Percentiles rank a stretch among this genome's conserved stretches.
Evolutionary conservation across 2,888 invertebrate species (phyloP).

Genomic region (Tolmerus cingulatus): DNA sequence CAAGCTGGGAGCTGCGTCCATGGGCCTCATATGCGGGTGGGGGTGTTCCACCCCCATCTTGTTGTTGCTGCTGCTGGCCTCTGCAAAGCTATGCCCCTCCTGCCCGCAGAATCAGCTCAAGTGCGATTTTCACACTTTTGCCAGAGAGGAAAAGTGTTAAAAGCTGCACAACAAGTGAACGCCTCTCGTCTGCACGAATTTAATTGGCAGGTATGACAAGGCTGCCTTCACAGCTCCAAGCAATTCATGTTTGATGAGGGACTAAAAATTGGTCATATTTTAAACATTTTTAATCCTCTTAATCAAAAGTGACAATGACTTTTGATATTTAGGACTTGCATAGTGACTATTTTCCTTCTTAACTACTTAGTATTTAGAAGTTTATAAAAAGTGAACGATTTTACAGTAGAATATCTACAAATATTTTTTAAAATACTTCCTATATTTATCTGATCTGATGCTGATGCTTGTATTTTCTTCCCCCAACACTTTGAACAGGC

Average conservation of each 20-base stretch:
- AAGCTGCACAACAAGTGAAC: neutral
- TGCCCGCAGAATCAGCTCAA: neutral
- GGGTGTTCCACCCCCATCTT: neutral
- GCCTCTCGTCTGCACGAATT: neutral
- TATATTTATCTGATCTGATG: too few relatives aligned
- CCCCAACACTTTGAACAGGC: too few relatives aligned
- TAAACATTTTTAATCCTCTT: neutral
- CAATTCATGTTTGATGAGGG: neutral
- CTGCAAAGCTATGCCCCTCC: neutral
- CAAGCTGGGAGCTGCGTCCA: too few relatives aligned
- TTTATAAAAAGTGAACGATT: too few relatives aligned
- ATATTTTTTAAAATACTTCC: too few relatives aligned
- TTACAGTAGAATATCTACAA: too few relatives aligned
- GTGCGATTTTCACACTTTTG: neutral
- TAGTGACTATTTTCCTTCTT: too few relatives aligned
- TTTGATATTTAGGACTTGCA: too few relatives aligned
- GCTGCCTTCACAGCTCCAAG: neutral
- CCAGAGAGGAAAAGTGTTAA: neutral
- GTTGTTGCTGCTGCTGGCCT: neutral
- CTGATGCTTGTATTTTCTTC: too few relatives aligned
- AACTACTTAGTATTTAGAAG: too few relatives aligned
- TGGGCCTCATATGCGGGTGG: neutral
- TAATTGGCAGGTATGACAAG: neutral
- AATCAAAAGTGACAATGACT: too few relatives aligned
- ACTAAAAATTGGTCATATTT: neutral